phyloP scores from a whole-genome alignment of 2,888 invertebrate species.

The Drosophila basisetae region DNA sequence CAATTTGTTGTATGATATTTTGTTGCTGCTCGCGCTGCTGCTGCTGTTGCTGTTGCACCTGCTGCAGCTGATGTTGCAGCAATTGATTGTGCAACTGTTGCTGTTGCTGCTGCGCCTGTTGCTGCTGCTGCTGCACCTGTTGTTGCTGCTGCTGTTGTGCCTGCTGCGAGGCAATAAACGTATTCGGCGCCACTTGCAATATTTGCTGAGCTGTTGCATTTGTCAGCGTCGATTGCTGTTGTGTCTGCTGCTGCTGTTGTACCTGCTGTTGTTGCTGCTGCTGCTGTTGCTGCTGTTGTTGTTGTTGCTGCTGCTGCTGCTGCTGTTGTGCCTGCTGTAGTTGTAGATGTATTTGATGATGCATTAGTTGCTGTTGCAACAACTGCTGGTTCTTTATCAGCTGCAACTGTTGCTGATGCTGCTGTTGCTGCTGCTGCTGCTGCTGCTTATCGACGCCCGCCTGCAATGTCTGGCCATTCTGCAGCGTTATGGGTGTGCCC shows the following conservation, averaged over 20 bases:
- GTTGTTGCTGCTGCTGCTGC: slow-evolving; percentile 82
- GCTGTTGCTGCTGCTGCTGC: slow-evolving; percentile 74
- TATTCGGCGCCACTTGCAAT: slow-evolving; percentile 83
- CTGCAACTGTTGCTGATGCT: slow-evolving; percentile 79
- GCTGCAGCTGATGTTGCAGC: slow-evolving; percentile 84
- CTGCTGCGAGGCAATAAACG: slow-evolving; percentile 86
- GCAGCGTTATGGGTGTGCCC: slow-evolving; percentile 84
- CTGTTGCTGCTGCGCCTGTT: slow-evolving; percentile 73
- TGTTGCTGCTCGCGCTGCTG: slow-evolving; percentile 77
- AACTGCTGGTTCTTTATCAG: slow-evolving; percentile 79
- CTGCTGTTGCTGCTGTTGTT: slow-evolving; percentile 78
- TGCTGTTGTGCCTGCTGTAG: slow-evolving; percentile 81
- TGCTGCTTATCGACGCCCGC: slow-evolving; percentile 83
- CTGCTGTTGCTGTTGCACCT: slow-evolving; percentile 84
- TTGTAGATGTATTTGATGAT: slow-evolving; percentile 79
- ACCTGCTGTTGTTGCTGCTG: slow-evolving; percentile 74
- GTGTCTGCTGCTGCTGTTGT: slow-evolving; percentile 85
- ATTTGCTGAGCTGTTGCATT: slow-evolving; percentile 76
- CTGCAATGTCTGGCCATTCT: slow-evolving; percentile 83
- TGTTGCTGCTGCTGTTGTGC: slow-evolving; percentile 83
- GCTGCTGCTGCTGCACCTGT: slow-evolving; percentile 75
- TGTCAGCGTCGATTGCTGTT: slow-evolving; percentile 74
- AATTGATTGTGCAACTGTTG: slow-evolving; percentile 77
- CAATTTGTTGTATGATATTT: slow-evolving; percentile 56
- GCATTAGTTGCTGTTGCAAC: slow-evolving; percentile 74